Evolutionary conservation across 2,113 vertebrate species (phyloP).

Genomic region (Bolborhynchus lineola): DNA sequence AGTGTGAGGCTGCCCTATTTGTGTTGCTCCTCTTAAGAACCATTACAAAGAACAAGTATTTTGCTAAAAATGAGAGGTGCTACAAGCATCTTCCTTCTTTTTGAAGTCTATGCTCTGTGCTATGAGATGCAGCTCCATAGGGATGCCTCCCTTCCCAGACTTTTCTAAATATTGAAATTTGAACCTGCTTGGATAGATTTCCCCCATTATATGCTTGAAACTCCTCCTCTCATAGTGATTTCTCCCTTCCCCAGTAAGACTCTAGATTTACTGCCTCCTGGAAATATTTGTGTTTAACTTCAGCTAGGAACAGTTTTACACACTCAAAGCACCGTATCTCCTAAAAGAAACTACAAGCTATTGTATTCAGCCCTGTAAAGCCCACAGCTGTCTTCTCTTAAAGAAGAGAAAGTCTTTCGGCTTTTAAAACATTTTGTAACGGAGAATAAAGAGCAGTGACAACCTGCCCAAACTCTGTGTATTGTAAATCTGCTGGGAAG

Average conservation of each 20-base stretch:
- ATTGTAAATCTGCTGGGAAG: background rate
- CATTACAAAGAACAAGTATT: background rate
- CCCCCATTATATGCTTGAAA: background rate
- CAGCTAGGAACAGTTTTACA: background rate
- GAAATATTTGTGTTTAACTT: background rate
- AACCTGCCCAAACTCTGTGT: background rate
- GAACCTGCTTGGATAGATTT: background rate
- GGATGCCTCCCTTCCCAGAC: background rate
- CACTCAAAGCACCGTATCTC: background rate
- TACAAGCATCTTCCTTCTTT: background rate
- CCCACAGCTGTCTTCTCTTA: background rate
- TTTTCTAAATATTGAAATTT: background rate
- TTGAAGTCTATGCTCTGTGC: background rate
- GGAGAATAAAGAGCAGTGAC: background rate
- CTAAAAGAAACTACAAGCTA: background rate
- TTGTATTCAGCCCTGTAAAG: background rate
- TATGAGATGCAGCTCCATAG: background rate
- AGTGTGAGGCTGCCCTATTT: background rate
- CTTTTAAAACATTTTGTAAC: background rate
- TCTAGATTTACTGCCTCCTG: background rate
- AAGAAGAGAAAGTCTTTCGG: background rate
- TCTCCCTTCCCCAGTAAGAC: fast-evolving
- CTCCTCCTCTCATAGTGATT: background rate
- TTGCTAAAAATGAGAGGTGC: background rate
- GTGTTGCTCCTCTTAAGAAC: background rate